Base-by-base conservation (phyloP, 2,888 invertebrate species). In the Ophion costatus region DNA sequence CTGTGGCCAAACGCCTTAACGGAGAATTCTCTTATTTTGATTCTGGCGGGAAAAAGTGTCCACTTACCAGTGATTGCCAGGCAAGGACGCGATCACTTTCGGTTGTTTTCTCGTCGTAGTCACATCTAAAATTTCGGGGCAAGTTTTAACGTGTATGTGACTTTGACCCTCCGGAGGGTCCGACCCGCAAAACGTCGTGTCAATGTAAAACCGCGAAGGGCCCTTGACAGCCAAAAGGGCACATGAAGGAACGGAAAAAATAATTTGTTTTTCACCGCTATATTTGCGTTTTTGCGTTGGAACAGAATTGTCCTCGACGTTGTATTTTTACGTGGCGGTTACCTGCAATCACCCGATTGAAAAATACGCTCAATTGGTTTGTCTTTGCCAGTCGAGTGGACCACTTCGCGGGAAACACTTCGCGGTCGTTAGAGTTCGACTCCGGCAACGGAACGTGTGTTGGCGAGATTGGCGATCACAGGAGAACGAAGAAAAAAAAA, bases 341-440 rank as follows among this genome's bases (percentile, higher is more conserved):
- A 9, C 22, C 22, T 59, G 20, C 51, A 51, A 51, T 17, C 17
- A 51, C 51, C 5, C 51, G 51, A 51, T 51, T 51, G 51, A 51
- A 51, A 51, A 51, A 51, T 51, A 17, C 17, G 51, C 17, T 59
- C 63, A 24, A 63, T 63, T 22, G 63, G 22, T 24, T 63, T 63
- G 14, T 63, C 63, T 24, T 22, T 29, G 63, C 59, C 11, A 22
- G 59, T 22, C 22, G 59, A 59, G 20, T 24, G 24, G 20, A 22
- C 5, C 45, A 73, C 73, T 73, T 45, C 24, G 57, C 59, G 71
- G 33, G 56, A 29, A 70, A 70, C 45, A 73, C 73, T 73, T 24
- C 24, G 57, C 59, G 71, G 33, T 59, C 71, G 57, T 71, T n/a
- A 71, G 11, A 11, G 11, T 59, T 71, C 4, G 17, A n/a, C 61